Evolutionary conservation across 2,113 vertebrate species (phyloP).

Genomic region (Drymodes brunneopygia): DNA sequence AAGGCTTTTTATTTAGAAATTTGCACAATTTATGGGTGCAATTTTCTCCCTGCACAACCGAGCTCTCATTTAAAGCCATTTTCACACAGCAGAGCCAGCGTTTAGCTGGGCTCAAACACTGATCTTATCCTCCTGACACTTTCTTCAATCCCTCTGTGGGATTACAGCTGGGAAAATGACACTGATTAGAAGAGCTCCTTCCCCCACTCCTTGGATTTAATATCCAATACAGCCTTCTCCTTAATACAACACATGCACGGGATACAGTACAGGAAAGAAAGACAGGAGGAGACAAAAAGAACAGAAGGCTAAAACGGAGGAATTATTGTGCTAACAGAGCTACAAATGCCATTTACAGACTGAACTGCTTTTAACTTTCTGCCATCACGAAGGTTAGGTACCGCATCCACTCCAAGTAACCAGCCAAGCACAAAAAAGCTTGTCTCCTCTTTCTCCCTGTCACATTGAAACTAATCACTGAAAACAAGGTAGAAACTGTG

Average conservation of each 20-base stretch:
- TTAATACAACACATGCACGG: not conserved
- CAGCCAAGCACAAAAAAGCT: slow-evolving; percentile 9
- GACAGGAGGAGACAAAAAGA: not conserved
- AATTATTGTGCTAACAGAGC: not conserved
- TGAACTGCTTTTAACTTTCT: not conserved
- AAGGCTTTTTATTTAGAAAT: slow-evolving; percentile 49
- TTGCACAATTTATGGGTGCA: not conserved
- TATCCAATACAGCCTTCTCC: not conserved
- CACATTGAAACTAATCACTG: slow-evolving; percentile 29
- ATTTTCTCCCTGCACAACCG: not conserved
- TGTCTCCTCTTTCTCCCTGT: not conserved
- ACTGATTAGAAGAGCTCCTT: not conserved
- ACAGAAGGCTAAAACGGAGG: not conserved
- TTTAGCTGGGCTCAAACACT: not conserved
- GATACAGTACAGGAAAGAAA: not conserved
- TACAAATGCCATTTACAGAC: not conserved
- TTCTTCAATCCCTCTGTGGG: not conserved
- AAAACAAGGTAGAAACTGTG: not conserved
- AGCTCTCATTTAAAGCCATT: not conserved
- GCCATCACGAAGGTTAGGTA: not conserved
- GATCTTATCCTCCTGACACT: slow-evolving; percentile 6
- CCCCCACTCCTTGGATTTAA: not conserved
- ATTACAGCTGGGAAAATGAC: slow-evolving; percentile 7
- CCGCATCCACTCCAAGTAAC: not conserved
- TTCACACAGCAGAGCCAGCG: not conserved